Conservation (phyloP, 1,140 invertebrate species). For the Phocides pigmalion region DNA sequence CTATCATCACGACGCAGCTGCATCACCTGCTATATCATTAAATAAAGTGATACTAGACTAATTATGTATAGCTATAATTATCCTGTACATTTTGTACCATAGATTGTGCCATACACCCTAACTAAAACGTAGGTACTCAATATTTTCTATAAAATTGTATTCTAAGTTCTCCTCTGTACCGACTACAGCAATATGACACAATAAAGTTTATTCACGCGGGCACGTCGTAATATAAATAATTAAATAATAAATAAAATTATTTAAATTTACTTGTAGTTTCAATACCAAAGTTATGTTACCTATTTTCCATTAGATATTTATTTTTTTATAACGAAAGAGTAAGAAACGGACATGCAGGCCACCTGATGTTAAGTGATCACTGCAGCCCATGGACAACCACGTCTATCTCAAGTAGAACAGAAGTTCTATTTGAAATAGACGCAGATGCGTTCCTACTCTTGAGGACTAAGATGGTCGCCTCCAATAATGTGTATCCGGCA, state of each 20-base stretch:
- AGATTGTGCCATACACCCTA: slow-evolving; percentile 79
- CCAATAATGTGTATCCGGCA: too few species aligned
- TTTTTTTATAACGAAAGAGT: too few species aligned
- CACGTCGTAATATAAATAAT: slow-evolving; percentile 72
- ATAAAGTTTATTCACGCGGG: slow-evolving; percentile 76
- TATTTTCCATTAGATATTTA: too few species aligned
- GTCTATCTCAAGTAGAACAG: too few species aligned
- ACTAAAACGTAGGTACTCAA: slow-evolving; percentile 69
- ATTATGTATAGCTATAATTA: slow-evolving; percentile 66
- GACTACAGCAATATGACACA: slow-evolving; percentile 77
- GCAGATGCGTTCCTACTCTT: too few species aligned
- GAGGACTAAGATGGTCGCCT: too few species aligned
- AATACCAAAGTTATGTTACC: too few species aligned
- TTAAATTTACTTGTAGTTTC: slow-evolving; percentile 29
- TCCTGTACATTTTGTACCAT: slow-evolving; percentile 82
- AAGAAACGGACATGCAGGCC: too few species aligned
- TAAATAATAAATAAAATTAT: slow-evolving; percentile 56
- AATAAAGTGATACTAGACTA: slow-evolving; percentile 81
- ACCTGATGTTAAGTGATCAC: too few species aligned
- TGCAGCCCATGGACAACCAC: too few species aligned
- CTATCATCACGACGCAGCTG: slow-evolving; percentile 53
- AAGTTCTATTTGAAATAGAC: too few species aligned
- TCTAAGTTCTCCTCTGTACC: slow-evolving; percentile 64
- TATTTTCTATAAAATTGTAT: slow-evolving; percentile 73
- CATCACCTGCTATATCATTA: slow-evolving; percentile 76